phyloP scores from a whole-genome alignment of 2,113 vertebrate genomes.

The Phycodurus eques region DNA sequence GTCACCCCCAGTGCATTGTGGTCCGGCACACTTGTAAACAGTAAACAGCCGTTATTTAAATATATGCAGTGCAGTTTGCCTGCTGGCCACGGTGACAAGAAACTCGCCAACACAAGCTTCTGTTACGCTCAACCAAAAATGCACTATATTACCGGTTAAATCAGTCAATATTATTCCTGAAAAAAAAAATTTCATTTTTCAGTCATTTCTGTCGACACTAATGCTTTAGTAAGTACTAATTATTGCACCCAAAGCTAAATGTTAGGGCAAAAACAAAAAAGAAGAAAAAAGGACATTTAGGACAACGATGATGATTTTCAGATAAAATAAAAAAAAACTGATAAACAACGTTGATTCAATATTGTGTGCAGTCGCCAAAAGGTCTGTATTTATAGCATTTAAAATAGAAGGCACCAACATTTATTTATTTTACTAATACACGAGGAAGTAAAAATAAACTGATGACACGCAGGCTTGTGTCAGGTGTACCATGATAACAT shows the following conservation, averaged over 20 bases:
- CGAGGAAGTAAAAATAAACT: neutral
- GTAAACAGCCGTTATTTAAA: constrained; percentile 29
- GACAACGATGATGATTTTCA: neutral
- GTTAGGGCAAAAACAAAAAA: too few relatives aligned
- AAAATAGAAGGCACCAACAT: too few relatives aligned
- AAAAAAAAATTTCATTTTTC: too few relatives aligned
- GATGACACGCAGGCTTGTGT: neutral
- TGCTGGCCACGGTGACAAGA: constrained; percentile 21
- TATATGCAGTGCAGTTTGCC: constrained; percentile 26
- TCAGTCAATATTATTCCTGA: neutral
- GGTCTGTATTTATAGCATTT: too few relatives aligned
- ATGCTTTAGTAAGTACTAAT: neutral
- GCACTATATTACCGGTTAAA: too few relatives aligned
- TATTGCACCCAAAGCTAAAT: neutral
- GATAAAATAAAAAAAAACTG: neutral
- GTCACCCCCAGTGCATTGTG: constrained; percentile 26
- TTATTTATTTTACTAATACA: too few relatives aligned
- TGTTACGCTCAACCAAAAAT: neutral
- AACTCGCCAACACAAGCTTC: neutral
- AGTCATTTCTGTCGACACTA: neutral
- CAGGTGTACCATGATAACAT: neutral
- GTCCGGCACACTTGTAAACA: constrained; percentile 43
- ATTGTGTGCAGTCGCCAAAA: too few relatives aligned
- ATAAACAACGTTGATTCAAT: neutral
- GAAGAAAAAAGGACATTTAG: too few relatives aligned